Percentiles rank a stretch among this genome's conserved stretches.
phyloP scores from a whole-genome alignment of 2,113 vertebrate genomes.

The Hoplias malabaricus region DNA sequence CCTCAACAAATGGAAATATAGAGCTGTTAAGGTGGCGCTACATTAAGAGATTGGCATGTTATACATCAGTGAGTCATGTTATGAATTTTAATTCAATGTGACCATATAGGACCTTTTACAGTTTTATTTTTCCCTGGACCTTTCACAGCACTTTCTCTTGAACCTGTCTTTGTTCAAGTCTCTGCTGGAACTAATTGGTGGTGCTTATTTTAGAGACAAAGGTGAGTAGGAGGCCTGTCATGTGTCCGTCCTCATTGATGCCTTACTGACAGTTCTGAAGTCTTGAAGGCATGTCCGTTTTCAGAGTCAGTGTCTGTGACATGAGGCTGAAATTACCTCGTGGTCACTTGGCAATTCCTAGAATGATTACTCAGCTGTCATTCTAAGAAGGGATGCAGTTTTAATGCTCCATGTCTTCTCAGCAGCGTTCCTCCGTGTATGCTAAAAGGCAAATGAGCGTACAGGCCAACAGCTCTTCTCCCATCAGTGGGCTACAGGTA shows the following conservation, averaged over 20 bases:
- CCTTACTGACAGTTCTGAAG: neutral
- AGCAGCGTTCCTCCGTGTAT: neutral
- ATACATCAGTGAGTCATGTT: neutral
- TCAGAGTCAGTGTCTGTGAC: slow-evolving; percentile 1
- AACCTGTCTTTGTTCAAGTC: neutral
- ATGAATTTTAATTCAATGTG: neutral
- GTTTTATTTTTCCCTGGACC: neutral
- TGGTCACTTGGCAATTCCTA: slow-evolving; percentile 16
- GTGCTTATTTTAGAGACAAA: neutral
- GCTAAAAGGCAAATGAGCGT: neutral
- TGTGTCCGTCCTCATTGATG: neutral
- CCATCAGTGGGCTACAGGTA: too few species aligned
- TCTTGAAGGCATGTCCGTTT: neutral
- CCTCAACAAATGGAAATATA: neutral
- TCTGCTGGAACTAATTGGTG: neutral
- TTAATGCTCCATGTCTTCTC: slow-evolving; percentile 1
- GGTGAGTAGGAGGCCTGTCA: neutral
- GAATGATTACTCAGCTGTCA: slow-evolving; percentile 10
- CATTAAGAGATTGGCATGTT: slow-evolving; percentile 17
- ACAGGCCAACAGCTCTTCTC: neutral
- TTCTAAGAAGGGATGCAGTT: slow-evolving; percentile 3
- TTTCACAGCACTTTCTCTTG: neutral
- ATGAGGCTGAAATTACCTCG: slow-evolving; percentile 6
- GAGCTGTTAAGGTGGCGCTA: slow-evolving; percentile 10
- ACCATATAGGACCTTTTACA: neutral